Conservation (phyloP, 2,113 vertebrate genomes). For the Crotalus helleri region DNA sequence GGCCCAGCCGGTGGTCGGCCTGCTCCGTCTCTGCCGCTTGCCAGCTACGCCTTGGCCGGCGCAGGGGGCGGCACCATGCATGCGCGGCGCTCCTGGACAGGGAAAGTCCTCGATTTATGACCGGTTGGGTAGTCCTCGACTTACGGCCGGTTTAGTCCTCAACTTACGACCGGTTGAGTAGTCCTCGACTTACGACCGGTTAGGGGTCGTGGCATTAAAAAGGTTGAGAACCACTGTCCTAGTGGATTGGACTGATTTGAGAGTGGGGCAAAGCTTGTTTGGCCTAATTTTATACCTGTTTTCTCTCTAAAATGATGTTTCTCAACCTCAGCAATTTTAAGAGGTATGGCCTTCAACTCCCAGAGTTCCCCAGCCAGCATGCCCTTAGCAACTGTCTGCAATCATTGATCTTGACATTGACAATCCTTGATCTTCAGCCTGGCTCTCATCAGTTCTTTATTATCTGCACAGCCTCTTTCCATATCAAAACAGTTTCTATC, state of each 20-base stretch:
- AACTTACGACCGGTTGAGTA: no score
- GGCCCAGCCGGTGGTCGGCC: no score
- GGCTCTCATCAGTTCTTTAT: neutral
- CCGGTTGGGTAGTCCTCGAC: no score
- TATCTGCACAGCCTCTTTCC: neutral
- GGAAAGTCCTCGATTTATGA: no score
- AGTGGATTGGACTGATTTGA: neutral
- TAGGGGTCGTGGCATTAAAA: no score
- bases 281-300: neutral
- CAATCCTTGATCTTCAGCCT: neutral
- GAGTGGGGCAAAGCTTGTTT: neutral
- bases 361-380: neutral
- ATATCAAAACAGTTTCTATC: neutral
- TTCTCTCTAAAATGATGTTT: neutral
- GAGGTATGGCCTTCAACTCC: neutral
- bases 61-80: no score
- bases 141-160: no score
- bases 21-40: no score
- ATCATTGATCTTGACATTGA: neutral
- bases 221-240: neutral
- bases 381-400: neutral
- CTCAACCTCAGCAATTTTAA: neutral
- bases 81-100: no score
- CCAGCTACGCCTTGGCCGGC: no score
- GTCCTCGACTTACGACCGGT: no score